Conservation (phyloP, 2,797 vertebrate species). For the Dryobates pubescens region DNA sequence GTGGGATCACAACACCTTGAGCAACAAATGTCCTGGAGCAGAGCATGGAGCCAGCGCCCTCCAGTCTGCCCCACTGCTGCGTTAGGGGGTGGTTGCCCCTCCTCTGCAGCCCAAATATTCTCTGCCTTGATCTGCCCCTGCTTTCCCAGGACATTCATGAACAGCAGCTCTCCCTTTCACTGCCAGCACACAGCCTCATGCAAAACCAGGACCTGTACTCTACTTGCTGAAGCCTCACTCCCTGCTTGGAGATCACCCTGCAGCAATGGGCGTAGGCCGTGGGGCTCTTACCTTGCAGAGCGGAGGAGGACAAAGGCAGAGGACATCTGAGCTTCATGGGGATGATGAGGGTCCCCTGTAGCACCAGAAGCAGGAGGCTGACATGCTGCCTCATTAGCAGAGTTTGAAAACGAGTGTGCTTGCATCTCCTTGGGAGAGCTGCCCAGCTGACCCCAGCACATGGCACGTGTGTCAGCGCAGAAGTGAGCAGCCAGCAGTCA, state of each 20-base stretch:
- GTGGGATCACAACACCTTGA: rapidly evolving
- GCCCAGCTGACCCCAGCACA: slow-evolving; percentile 3
- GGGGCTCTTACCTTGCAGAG: background rate
- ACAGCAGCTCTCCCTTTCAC: background rate
- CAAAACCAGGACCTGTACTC: background rate
- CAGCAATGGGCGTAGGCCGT: rapidly evolving
- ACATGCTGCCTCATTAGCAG: background rate
- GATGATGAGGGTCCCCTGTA: background rate
- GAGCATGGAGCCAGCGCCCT: background rate
- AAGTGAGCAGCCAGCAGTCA: slow-evolving; percentile 43
- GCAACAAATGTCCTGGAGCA: background rate
- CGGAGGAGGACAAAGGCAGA: background rate
- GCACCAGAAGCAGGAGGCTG: background rate
- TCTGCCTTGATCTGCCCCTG: background rate
- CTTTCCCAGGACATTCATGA: background rate
- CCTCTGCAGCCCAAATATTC: background rate
- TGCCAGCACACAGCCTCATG: rapidly evolving
- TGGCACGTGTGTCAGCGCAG: background rate
- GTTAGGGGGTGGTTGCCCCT: background rate
- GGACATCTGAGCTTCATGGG: background rate
- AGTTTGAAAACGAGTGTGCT: background rate
- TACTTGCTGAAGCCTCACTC: background rate
- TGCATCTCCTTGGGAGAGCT: background rate
- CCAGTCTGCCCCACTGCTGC: background rate
- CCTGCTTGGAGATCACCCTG: background rate